phyloP scores from a whole-genome alignment of 2,888 invertebrate species.

The Oxyscelio sp. region DNA sequence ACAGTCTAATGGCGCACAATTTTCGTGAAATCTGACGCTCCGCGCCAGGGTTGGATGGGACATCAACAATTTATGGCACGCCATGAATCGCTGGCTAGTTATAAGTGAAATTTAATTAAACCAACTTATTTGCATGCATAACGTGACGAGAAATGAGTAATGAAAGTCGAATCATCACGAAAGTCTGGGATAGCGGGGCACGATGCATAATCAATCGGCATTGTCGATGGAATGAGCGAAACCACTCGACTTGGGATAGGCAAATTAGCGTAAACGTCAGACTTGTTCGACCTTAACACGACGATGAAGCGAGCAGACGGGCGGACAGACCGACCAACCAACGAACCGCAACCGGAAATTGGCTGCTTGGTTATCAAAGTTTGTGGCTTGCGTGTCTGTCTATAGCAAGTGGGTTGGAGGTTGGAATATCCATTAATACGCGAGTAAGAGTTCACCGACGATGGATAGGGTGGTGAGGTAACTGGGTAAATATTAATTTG shows the following conservation, averaged over 20 bases:
- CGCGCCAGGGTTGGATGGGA: neutral
- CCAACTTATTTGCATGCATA: constrained; percentile 43
- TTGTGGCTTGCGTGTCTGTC: no score
- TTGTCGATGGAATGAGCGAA: constrained; percentile 66
- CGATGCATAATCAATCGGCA: constrained; percentile 76
- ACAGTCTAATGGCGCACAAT: constrained; percentile 30
- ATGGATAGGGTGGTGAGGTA: constrained; percentile 81
- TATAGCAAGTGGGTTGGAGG: constrained; percentile 75
- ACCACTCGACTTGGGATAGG: constrained; percentile 73
- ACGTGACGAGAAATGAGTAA: constrained; percentile 42
- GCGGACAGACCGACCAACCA: no score
- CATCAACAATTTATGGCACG: neutral
- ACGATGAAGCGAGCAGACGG: no score
- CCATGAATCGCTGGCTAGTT: neutral
- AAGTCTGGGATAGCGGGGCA: constrained; percentile 38
- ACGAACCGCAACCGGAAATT: no score
- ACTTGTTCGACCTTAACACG: no score
- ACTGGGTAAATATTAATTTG: constrained; percentile 88
- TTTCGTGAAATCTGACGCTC: constrained; percentile 13
- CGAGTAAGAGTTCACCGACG: constrained; percentile 83
- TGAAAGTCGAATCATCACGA: constrained; percentile 39
- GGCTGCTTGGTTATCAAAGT: no score
- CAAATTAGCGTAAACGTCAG: constrained; percentile 78
- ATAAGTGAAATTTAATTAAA: constrained; percentile 35
- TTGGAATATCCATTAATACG: constrained; percentile 87